Conservation (phyloP, 2,797 vertebrate species). For the Pempheris klunzingeri region DNA sequence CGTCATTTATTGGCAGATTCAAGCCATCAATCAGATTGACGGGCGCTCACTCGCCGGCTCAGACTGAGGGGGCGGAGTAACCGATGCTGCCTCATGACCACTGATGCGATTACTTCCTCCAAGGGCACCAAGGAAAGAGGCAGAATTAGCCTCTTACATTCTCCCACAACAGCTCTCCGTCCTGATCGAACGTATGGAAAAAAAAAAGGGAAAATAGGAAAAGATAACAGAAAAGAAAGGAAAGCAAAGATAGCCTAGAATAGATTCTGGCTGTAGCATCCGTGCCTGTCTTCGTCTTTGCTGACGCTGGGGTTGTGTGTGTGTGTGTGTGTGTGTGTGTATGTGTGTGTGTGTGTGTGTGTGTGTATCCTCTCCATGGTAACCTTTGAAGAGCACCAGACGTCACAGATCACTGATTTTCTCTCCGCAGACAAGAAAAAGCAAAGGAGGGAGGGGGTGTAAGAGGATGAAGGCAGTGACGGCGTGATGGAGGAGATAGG, state of each 20-base stretch:
- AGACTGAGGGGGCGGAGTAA: constrained; percentile 44
- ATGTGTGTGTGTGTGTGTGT: constrained; percentile 4
- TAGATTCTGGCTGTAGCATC: background rate
- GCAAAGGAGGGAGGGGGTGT: constrained; percentile 27
- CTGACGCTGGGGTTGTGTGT: constrained; percentile 30
- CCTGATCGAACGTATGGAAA: constrained; percentile 22
- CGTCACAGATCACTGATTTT: constrained; percentile 66
- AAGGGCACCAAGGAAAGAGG: constrained; percentile 45
- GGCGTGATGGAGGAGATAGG: constrained; percentile 55
- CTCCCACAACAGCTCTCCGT: constrained; percentile 36
- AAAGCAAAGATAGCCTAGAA: background rate
- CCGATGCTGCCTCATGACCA: constrained; percentile 58
- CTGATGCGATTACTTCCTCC: constrained; percentile 71
- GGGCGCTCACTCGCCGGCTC: constrained; percentile 32
- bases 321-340: background rate
- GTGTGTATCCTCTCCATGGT: constrained; percentile 45
- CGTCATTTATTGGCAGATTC: constrained; percentile 68
- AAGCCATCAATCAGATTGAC: constrained; percentile 72
- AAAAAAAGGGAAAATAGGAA: background rate
- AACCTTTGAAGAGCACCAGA: constrained; percentile 65
- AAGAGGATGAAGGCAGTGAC: constrained; percentile 56
- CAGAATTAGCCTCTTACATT: constrained; percentile 53
- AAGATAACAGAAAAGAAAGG: background rate
- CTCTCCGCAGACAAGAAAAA: constrained; percentile 42
- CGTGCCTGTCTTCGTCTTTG: constrained; percentile 26